These are phyloP conservation scores for Zele albiditarsus DNA, from an alignment of 2,888 invertebrate species.

Conservation along the genomic window DNA sequence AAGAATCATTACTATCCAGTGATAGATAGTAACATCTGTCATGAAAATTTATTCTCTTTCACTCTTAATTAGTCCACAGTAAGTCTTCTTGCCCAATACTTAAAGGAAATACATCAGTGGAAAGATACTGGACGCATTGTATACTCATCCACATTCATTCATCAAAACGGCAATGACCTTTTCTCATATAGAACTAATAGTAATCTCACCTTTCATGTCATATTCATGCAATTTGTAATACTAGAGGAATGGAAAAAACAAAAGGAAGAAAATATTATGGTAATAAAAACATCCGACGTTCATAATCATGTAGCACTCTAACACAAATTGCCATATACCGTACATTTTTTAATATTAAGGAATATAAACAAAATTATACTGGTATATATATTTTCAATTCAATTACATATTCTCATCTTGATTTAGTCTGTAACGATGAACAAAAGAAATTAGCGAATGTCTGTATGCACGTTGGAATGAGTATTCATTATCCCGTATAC, in stretches of 20 bases:
- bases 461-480: conserved; percentile 24
- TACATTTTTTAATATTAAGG: neutral
- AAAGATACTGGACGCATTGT: neutral
- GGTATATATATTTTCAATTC: conserved; percentile 57
- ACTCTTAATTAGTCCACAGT: neutral
- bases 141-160: neutral
- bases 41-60: neutral
- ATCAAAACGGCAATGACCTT: neutral
- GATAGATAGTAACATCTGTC: neutral
- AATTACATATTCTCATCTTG: conserved; percentile 62
- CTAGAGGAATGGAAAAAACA: conserved; percentile 26
- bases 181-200: neutral
- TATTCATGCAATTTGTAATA: neutral
- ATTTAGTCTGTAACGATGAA: conserved; percentile 65
- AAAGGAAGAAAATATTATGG: conserved; percentile 33
- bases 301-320: neutral
- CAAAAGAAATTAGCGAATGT: conserved; percentile 44
- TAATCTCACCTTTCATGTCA: neutral
- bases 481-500: neutral
- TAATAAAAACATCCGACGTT: neutral
- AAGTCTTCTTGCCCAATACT: conserved; percentile 9
- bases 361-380: neutral
- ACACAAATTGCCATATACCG: neutral
- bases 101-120: neutral
- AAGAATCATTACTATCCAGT: neutral